Evolutionary conservation across 2,113 vertebrate genomes (phyloP).

Genomic region (Desmodus rotundus): DNA sequence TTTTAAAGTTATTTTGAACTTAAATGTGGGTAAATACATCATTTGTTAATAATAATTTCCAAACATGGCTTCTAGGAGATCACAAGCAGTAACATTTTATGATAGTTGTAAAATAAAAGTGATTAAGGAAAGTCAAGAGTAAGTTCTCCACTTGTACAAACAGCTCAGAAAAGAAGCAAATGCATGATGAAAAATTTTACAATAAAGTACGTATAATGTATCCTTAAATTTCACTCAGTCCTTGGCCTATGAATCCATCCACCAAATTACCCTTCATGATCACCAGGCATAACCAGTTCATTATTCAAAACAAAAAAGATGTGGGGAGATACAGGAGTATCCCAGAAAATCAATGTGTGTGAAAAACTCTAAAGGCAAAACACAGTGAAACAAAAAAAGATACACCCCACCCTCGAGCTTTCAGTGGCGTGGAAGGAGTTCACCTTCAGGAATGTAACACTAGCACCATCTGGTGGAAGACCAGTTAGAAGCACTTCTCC

Average conservation of each 20-base stretch:
- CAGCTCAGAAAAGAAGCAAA: slow-evolving; percentile 19
- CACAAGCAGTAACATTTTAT: background rate
- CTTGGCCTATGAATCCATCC: background rate
- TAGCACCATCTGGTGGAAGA: slow-evolving; percentile 82
- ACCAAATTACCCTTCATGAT: background rate
- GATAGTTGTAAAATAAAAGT: background rate
- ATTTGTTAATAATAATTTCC: slow-evolving; percentile 16
- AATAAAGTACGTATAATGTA: background rate
- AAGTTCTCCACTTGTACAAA: background rate
- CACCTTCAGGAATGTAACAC: slow-evolving; percentile 57
- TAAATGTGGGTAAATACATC: background rate
- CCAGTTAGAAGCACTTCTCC: background rate
- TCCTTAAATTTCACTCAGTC: background rate
- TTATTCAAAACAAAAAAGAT: background rate
- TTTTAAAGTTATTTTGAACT: slow-evolving; percentile 35
- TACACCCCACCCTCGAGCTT: background rate
- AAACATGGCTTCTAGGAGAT: background rate
- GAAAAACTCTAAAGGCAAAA: background rate
- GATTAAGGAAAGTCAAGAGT: background rate
- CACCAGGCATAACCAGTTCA: background rate
- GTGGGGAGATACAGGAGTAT: background rate
- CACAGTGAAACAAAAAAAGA: background rate
- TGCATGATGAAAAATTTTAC: background rate
- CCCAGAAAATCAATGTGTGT: background rate
- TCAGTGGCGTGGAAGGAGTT: background rate